Percentiles rank a stretch among this genome's conserved stretches.
These are phyloP conservation scores for Psammodynastes pulverulentus DNA, from an alignment of 2,113 vertebrate genomes.

Conservation along the genomic window DNA sequence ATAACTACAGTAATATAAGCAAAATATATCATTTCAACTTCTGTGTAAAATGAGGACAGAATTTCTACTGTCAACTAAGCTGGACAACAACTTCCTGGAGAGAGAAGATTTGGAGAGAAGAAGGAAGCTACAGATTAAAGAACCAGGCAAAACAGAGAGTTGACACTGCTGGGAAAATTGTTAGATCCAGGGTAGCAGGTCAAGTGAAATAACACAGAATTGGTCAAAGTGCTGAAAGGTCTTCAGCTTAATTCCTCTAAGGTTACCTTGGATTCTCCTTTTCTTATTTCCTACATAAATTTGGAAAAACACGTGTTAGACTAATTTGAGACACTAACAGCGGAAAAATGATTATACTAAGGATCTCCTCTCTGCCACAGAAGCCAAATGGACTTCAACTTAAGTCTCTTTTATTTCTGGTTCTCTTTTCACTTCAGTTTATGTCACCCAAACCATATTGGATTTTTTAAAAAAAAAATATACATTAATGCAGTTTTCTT, in stretches of 20 bases:
- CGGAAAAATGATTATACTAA: not conserved
- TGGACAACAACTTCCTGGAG: conserved; percentile 28
- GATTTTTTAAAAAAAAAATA: not conserved
- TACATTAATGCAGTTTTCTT: not conserved
- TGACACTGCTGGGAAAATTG: not conserved
- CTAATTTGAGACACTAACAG: not conserved
- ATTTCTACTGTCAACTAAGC: conserved; percentile 26
- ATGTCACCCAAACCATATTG: not conserved
- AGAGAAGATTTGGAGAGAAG: not conserved
- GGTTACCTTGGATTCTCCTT: not conserved
- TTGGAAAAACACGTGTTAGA: not conserved
- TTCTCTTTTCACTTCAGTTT: not conserved
- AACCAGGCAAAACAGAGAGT: conserved; percentile 24
- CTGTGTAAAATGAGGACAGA: conserved; percentile 26
- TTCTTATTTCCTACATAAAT: conserved; percentile 16
- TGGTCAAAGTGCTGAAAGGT: not conserved
- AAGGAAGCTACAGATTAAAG: conserved; percentile 14
- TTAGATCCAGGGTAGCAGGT: not conserved
- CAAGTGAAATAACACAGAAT: conserved; percentile 19
- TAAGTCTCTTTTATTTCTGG: not conserved
- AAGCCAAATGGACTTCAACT: not conserved
- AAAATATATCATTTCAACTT: conserved; percentile 44
- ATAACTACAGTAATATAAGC: conserved; percentile 38
- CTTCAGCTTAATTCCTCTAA: not conserved
- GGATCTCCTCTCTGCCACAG: not conserved